These are phyloP conservation scores for Eumerus sabulonum DNA, from an alignment of 2,888 invertebrate species.

Conservation along the genomic window DNA sequence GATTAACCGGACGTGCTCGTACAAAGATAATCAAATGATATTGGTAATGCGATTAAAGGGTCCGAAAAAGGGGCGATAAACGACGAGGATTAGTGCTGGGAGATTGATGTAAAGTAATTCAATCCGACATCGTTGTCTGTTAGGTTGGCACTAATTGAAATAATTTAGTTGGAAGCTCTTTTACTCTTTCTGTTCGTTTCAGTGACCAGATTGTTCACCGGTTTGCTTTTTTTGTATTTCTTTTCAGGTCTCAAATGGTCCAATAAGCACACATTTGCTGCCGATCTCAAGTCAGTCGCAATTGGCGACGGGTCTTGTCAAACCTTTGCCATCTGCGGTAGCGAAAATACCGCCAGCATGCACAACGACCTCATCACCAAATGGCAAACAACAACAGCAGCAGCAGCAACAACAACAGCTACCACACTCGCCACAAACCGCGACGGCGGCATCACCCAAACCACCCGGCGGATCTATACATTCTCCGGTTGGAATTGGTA, in stretches of 20 bases:
- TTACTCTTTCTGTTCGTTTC: too few species aligned
- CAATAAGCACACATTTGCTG: constrained; percentile 74
- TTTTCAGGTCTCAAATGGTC: constrained; percentile 75
- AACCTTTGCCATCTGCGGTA: constrained; percentile 73
- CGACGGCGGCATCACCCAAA: constrained; percentile 61
- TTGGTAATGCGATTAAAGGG: constrained; percentile 64
- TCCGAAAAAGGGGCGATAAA: constrained; percentile 22
- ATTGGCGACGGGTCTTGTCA: constrained; percentile 75
- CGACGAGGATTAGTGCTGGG: constrained; percentile 44
- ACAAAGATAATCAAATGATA: constrained; percentile 67
- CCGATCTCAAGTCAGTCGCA: constrained; percentile 77
- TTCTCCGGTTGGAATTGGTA: constrained; percentile 69
- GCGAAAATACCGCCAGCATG: constrained; percentile 71
- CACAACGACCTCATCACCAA: constrained; percentile 70
- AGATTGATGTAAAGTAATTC: constrained; percentile 63
- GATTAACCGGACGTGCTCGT: constrained; percentile 16
- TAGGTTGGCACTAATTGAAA: constrained; percentile 64
- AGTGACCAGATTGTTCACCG: too few species aligned
- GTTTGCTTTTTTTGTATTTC: too few species aligned
- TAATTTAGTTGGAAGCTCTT: constrained; percentile 24
- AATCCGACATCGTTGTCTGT: constrained; percentile 49
- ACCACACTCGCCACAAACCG: constrained; percentile 63
- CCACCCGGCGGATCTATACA: constrained; percentile 60
- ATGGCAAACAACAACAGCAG: constrained; percentile 51
- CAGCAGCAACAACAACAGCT: constrained; percentile 57